These are phyloP conservation scores for Galaxea fascicularis DNA, from an alignment of 92 coral and sea anemone genomes.

Conservation along the genomic window DNA sequence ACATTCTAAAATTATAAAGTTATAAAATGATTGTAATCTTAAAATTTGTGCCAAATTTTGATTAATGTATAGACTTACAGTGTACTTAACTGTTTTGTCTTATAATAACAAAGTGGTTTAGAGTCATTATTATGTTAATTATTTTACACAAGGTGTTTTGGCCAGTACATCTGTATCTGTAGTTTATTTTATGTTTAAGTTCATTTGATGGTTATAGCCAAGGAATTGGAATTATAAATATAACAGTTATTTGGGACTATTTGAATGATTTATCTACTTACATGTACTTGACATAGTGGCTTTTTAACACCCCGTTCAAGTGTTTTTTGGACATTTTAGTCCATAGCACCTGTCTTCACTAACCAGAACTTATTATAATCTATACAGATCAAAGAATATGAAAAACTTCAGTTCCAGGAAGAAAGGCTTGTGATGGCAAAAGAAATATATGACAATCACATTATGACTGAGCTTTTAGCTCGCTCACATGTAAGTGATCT, in stretches of 20 bases:
- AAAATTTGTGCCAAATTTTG: neutral
- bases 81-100: too few species aligned
- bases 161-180: too few species aligned
- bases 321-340: neutral
- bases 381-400: constrained; percentile 89
- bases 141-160: too few species aligned
- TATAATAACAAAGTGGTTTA: too few species aligned
- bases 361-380: neutral
- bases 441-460: constrained; percentile 95
- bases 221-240: too few species aligned
- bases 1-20: neutral
- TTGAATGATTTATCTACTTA: too few species aligned
- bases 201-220: too few species aligned
- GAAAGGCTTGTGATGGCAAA: constrained; percentile 89
- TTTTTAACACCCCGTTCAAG: too few species aligned
- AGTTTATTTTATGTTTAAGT: too few species aligned
- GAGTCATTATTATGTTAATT: too few species aligned
- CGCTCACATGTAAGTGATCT: constrained; percentile 96
- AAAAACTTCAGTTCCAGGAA: constrained; percentile 90
- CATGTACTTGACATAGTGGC: too few species aligned
- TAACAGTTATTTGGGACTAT: too few species aligned
- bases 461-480: constrained; percentile 96
- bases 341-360: neutral
- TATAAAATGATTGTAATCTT: neutral
- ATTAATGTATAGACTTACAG: neutral